Evolutionary conservation across 2,888 invertebrate species (phyloP).

Genomic region (Chrysina gloriosa): DNA sequence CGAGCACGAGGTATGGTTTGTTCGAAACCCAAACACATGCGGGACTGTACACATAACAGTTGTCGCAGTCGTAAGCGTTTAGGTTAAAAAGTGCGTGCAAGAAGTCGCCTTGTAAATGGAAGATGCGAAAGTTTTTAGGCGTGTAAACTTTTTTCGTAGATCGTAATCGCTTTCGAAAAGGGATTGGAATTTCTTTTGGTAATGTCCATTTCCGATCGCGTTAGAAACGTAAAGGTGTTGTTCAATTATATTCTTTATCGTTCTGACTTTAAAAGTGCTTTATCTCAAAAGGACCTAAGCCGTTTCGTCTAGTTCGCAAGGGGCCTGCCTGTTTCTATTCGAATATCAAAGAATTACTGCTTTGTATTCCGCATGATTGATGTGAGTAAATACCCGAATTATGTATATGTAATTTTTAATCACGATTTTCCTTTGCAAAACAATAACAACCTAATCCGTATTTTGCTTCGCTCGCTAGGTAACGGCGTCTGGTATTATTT

Average conservation of each 20-base stretch:
- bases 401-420: too few species aligned
- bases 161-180: background rate
- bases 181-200: background rate
- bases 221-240: conserved; percentile 1
- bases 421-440: too few species aligned
- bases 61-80: conserved; percentile 7
- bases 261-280: conserved; percentile 20
- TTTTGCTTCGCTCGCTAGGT: too few species aligned
- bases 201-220: background rate
- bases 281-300: background rate
- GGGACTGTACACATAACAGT: conserved; percentile 14
- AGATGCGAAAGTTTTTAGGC: background rate
- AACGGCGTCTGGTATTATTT: too few species aligned
- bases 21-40: conserved; percentile 29
- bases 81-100: conserved; percentile 9
- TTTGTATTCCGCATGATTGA: too few species aligned
- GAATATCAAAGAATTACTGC: too few species aligned
- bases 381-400: too few species aligned
- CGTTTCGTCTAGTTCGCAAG: background rate
- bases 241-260: background rate
- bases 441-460: too few species aligned
- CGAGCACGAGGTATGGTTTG: conserved; percentile 23
- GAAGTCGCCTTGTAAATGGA: background rate
- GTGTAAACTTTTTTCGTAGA: background rate
- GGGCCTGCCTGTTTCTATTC: background rate